Conservation (phyloP, 2,888 invertebrate genomes). For the Aromia moschata region DNA sequence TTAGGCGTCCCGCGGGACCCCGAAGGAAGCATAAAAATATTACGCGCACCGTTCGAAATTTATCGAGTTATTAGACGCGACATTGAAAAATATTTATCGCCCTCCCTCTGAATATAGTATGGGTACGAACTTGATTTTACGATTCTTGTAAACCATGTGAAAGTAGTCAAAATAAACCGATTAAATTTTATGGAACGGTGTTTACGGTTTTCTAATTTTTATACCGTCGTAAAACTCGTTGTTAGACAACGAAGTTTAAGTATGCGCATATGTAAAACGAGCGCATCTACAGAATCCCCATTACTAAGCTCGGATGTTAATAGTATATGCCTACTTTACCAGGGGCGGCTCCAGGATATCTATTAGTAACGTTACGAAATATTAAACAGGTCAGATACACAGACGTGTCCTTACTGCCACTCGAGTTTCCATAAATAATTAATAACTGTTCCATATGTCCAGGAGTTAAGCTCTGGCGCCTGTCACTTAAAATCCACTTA, state of each 20-base stretch:
- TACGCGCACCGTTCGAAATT: constrained; percentile 38
- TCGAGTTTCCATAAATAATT: no score
- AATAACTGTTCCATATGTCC: no score
- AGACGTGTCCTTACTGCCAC: no score
- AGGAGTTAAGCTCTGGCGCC: no score
- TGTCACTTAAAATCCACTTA: no score
- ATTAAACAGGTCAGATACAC: no score
- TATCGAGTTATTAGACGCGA: constrained; percentile 43
- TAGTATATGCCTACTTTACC: no score
- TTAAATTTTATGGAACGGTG: constrained; percentile 13
- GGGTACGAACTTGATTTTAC: constrained; percentile 36
- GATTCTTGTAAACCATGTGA: constrained; percentile 35
- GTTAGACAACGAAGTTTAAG: not conserved
- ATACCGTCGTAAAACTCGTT: constrained; percentile 12
- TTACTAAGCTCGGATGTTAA: no score
- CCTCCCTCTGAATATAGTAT: constrained; percentile 36
- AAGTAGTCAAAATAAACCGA: constrained; percentile 7
- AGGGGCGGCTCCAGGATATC: no score
- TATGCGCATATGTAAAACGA: no score
- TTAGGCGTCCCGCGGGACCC: constrained; percentile 51
- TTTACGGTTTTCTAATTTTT: constrained; percentile 7
- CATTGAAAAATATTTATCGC: constrained; percentile 37
- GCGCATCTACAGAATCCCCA: no score
- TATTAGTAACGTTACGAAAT: no score
- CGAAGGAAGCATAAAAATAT: constrained; percentile 48